Conservation (phyloP, 2,113 vertebrate genomes). For the Pygoscelis adeliae region DNA sequence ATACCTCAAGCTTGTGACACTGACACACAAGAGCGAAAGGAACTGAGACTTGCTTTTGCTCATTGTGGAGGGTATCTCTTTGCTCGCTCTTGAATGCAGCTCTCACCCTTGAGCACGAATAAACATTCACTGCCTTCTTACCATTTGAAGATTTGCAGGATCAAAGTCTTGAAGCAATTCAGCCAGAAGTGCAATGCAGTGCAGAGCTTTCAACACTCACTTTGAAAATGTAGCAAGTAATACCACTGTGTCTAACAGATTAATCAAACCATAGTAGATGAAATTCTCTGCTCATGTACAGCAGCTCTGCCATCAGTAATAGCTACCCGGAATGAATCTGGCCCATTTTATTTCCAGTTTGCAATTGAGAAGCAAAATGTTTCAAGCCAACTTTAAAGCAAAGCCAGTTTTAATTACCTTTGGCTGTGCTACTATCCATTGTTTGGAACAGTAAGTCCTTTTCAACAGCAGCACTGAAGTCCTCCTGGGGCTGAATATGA, state of each 20-base stretch:
- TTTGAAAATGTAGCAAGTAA: neutral
- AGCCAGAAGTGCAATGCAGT: neutral
- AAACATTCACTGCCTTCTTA: neutral
- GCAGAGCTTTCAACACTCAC: neutral
- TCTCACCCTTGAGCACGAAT: neutral
- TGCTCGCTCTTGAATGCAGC: neutral
- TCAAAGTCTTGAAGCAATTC: neutral
- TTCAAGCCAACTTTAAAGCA: neutral
- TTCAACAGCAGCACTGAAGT: constrained; percentile 18
- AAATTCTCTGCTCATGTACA: neutral
- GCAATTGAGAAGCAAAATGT: neutral
- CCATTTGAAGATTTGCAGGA: neutral
- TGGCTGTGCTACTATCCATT: constrained; percentile 12
- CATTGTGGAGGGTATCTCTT: neutral
- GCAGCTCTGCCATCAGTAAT: neutral
- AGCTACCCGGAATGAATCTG: neutral
- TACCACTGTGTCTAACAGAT: neutral
- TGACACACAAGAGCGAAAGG: neutral
- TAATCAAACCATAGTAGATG: neutral
- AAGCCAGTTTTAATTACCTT: constrained; percentile 65
- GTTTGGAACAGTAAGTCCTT: constrained; percentile 70
- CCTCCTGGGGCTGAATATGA: constrained; percentile 38
- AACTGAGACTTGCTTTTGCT: neutral
- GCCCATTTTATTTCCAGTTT: neutral
- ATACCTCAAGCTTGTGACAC: neutral